Base-by-base conservation (phyloP, 1,140 invertebrate genomes). In the Thaumetopoea pityocampa region DNA sequence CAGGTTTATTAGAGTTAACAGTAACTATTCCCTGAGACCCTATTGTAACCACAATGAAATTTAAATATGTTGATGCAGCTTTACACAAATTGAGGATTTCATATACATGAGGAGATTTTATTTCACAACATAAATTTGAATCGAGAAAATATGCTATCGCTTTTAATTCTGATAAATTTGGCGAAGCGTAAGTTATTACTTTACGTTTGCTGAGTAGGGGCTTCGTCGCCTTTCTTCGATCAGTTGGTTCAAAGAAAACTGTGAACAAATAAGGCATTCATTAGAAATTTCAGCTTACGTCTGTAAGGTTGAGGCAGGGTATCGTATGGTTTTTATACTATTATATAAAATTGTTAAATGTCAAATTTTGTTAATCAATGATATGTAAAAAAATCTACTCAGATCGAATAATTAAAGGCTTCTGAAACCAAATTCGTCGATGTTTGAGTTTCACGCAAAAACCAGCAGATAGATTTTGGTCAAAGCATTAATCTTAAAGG, bases 141-240 rank as follows among this genome's bases (percentile, higher is more conserved):
- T 67, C 46, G 27, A 86, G 40, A 51, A 42, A 54, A 17, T 50
- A 44, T 11, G 86, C 86, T 51, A 91, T 90, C 14, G 86, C 72
- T 49, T 76, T 67, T 9, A 94, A 70, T 85, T 95, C 93, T 20
- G 86, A 83, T 5, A 93, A 50, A 79, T 94, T 95, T 6, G 93
- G 93, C 3, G 92, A 91, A 0, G 89, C 85, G 51, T 89, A 90
- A 2, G 84, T 85, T 18, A 94, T 33, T 7, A 26, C n/a, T n/a
- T n/a, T 30, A 10, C 52, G 34, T 9, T 51, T 26, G n/a, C 35
- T 41, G 1, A 37, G 9, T 3, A 80, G 36, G 12, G 57, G 33
- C 36, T 79, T 80, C 9, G 41, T 20, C 14, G 80, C 66, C 62
- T 82, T 84, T 64, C 76, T 67, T 65, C 60, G 54, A 23, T 82